Conservation (phyloP, 2,797 vertebrate genomes). For the Hippoglossus hippoglossus region DNA sequence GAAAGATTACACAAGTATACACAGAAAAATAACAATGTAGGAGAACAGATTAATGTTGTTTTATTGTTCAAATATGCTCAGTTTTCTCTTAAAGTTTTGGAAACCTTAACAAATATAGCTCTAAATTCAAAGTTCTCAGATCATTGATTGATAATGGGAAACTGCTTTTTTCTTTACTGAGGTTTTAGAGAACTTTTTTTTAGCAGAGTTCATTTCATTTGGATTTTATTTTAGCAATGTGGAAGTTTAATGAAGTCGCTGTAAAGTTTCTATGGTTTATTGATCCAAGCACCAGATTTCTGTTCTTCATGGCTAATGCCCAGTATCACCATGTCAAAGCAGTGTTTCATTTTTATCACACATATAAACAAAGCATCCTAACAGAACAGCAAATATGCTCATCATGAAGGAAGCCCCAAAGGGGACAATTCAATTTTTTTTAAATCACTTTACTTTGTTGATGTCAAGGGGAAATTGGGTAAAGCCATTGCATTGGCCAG, state of each 20-base stretch:
- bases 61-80: background rate
- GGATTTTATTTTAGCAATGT: slow-evolving; percentile 24
- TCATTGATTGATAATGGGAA: slow-evolving; percentile 3
- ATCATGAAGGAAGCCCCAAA: too few species aligned
- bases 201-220: slow-evolving; percentile 42
- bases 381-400: too few species aligned
- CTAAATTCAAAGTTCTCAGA: slow-evolving; percentile 5
- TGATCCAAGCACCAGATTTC: slow-evolving; percentile 18
- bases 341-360: too few species aligned
- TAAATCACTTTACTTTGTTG: background rate
- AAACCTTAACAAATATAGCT: background rate
- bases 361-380: too few species aligned
- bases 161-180: slow-evolving; percentile 19
- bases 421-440: background rate
- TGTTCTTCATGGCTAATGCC: background rate
- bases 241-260: slow-evolving; percentile 36
- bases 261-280: slow-evolving; percentile 23
- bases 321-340: too few species aligned
- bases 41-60: slow-evolving; percentile 25
- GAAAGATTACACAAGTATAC: slow-evolving; percentile 28
- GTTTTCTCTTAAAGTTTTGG: background rate
- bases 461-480: too few species aligned
- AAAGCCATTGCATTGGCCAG: too few species aligned
- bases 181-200: slow-evolving; percentile 1
- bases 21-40: slow-evolving; percentile 10